Conservation (phyloP, 2,113 vertebrate genomes). For the Paramormyrops kingsleyae region DNA sequence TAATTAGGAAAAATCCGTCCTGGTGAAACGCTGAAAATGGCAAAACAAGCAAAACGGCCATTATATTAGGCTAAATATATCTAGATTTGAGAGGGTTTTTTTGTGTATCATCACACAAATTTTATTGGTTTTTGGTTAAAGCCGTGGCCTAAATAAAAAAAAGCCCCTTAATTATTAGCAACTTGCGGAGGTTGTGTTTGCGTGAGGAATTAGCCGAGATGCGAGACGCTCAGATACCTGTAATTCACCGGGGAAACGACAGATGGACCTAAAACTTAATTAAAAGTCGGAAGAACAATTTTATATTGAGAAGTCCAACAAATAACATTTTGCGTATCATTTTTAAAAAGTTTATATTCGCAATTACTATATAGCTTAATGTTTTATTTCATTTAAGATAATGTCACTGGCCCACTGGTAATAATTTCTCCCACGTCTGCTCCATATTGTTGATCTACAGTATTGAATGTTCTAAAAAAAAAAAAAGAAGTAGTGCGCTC, state of each 20-base stretch:
- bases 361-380: background rate
- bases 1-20: background rate
- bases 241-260: constrained; percentile 7
- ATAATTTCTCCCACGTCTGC: background rate
- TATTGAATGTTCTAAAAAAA: background rate
- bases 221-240: background rate
- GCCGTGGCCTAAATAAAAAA: background rate
- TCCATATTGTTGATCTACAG: background rate
- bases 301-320: background rate
- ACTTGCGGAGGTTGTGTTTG: background rate
- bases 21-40: background rate
- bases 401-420: background rate
- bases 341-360: background rate
- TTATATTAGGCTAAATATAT: background rate
- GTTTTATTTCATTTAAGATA: background rate
- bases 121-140: background rate
- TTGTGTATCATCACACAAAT: background rate
- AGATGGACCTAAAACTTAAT: constrained; percentile 15
- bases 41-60: background rate
- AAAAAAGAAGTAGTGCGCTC: background rate
- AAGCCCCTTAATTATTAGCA: background rate
- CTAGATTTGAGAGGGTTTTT: background rate
- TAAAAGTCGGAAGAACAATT: background rate
- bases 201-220: too few relatives aligned
- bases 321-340: background rate